Percentiles rank a stretch among this genome's conserved stretches.
Evolutionary conservation across 2,797 vertebrate genomes (phyloP).

Genomic region (Hydrophis major): DNA sequence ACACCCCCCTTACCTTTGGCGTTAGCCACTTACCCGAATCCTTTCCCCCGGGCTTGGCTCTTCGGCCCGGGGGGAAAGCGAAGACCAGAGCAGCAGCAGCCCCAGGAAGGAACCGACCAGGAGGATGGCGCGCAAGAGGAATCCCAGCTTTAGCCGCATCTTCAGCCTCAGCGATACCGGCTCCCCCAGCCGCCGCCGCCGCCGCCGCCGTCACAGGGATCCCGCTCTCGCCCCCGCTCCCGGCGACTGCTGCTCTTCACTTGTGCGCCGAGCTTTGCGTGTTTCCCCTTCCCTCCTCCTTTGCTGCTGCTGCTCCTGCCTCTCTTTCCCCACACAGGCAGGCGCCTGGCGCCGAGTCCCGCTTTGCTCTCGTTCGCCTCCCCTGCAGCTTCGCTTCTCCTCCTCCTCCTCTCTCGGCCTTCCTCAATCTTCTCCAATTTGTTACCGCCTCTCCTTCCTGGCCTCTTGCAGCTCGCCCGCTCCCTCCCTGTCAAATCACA

Average conservation of each 20-base stretch:
- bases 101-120: slow-evolving; percentile 85
- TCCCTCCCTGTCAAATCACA: background rate
- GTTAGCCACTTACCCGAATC: slow-evolving; percentile 67
- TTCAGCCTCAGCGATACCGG: slow-evolving; percentile 51
- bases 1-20: background rate
- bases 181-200: slow-evolving; percentile 32
- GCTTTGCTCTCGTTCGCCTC: background rate
- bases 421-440: background rate
- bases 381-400: slow-evolving; percentile 14
- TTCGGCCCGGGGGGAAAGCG: slow-evolving; percentile 78
- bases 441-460: slow-evolving; percentile 5
- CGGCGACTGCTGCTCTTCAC: background rate
- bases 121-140: slow-evolving; percentile 84
- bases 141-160: slow-evolving; percentile 91
- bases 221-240: background rate
- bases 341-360: slow-evolving; percentile 12
- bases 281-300: background rate
- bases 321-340: background rate
- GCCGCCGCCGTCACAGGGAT: background rate
- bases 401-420: background rate
- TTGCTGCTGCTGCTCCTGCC: background rate
- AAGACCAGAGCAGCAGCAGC: slow-evolving; percentile 88
- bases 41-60: slow-evolving; percentile 68
- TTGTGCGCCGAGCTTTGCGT: background rate
- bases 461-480: background rate